Evolutionary conservation across 2,888 invertebrate species (phyloP), one percentile per base, ranked within the genome.

Genomic region (Zonitis immaculata): DNA sequence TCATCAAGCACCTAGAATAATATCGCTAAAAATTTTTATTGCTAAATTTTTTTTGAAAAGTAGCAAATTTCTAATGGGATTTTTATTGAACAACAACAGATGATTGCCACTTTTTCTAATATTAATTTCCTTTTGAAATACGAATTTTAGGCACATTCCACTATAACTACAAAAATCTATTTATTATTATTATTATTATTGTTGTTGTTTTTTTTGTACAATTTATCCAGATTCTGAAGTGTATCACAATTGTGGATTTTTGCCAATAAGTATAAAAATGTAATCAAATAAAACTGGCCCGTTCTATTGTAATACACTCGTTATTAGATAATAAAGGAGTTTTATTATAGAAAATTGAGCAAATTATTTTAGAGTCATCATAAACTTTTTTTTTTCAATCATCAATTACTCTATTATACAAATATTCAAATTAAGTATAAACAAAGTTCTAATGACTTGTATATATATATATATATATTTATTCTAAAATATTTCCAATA

Each of bases 391-490:
- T n/a, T n/a, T n/a, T n/a, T n/a, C 44, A 32, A 45, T n/a, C 11
- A 47, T 49, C 28, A 50, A 43, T 51, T 51, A 54, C 42, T 44
- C 51, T 54, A 54, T 42, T n/a, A n/a, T n/a, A n/a, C n/a, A 47
- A 1, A 51, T 44, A 35, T 35, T 54, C 51, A 54, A 54, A 55
- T 55, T 56, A 56, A 56, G 52, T 56, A 56, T 49, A 56, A 43
- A 49, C 44, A n/a, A n/a, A n/a, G n/a, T 51, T 55, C 51, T 52
- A 44, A 49, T 56, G 56, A 55, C 55, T 51, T 14, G 45, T 28
- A 18, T 11, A 25, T 27, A n/a, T n/a, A n/a, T n/a, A n/a, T n/a
- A n/a, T n/a, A n/a, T n/a, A n/a, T n/a, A n/a, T n/a, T n/a, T n/a
- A n/a, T n/a, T n/a, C n/a, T n/a, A n/a, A n/a, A n/a, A 35, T 35